Evolutionary conservation across 2,888 invertebrate genomes (phyloP), one percentile per base, ranked within the genome.

Genomic region (Perithous albicinctus): DNA sequence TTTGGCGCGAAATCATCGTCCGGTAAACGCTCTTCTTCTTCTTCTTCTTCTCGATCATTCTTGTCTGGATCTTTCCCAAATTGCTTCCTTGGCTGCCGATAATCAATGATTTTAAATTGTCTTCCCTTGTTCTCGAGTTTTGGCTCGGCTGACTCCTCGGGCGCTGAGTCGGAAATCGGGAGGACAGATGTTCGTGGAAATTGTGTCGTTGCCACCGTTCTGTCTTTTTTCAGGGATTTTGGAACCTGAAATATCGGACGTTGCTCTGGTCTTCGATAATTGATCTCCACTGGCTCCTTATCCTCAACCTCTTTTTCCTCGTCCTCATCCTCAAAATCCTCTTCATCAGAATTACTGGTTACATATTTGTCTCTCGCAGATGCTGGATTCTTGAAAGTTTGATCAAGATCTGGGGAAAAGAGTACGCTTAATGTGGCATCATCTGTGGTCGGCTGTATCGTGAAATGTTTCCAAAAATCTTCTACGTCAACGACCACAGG

Each of bases 401-500:
- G 35, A 1, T 69, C 32, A 5, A 43, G 18, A n/a, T 80, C 69
- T 10, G 41, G 64, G 8, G 72, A 29, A n/a, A 46, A 46, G 7
- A 43, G 2, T 1, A 66, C 69, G 20, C 72, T 73, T 18, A 63
- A 23, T 6, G 59, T 79, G 20, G 70, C 35, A 18, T 56, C 73
- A 41, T 48, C 38, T 18, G 83, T 26, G 18, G 82, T 80, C 41
- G 67, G 6, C 15, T 54, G n/a, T 29, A 86, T 85, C 7, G 85
- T 86, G 41, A 86, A 88, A 12, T 69, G 85, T 59, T 85, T 88
- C 89, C 87, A 89, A 56, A 90, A 87, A n/a, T 88, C 85, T 46
- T 80, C 80, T n/a, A 74, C 8, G 6, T 78, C 82, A 26, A 29
- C 51, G 1, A 12, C 38, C 8, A 51, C 63, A 18, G 64, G n/a